Evolutionary conservation across 2,113 vertebrate species (phyloP).

Genomic region (Nycticebus coucang): DNA sequence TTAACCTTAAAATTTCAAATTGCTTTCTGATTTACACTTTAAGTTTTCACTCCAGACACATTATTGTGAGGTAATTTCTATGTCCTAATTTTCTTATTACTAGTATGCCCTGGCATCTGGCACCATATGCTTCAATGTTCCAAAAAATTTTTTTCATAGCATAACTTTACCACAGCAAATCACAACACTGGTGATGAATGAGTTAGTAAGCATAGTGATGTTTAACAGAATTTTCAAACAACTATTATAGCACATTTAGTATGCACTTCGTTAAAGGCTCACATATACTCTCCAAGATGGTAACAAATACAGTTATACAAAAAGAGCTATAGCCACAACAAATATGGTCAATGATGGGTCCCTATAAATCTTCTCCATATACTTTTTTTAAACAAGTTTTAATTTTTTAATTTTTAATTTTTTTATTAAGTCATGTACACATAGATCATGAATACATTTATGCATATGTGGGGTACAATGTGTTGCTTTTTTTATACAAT

Average conservation of each 20-base stretch:
- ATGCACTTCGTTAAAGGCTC: slow-evolving; percentile 12
- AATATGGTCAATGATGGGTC: background rate
- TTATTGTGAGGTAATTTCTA: slow-evolving; percentile 59
- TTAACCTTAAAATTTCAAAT: slow-evolving; percentile 50
- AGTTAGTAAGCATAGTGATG: slow-evolving; percentile 57
- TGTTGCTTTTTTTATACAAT: too few species aligned
- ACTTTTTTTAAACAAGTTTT: too few species aligned
- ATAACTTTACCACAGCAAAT: slow-evolving; percentile 66
- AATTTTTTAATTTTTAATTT: too few species aligned
- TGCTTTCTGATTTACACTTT: slow-evolving; percentile 8
- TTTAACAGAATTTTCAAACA: slow-evolving; percentile 56
- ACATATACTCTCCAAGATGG: background rate
- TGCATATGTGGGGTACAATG: too few species aligned
- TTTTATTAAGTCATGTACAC: too few species aligned
- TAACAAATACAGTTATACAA: background rate
- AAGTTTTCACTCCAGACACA: slow-evolving; percentile 5
- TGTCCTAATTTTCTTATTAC: slow-evolving; percentile 70
- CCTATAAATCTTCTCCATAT: background rate
- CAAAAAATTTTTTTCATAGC: slow-evolving; percentile 43
- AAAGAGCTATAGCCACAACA: slow-evolving; percentile 8
- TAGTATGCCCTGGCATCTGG: slow-evolving; percentile 63
- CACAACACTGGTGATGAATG: slow-evolving; percentile 43
- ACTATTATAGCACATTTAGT: slow-evolving; percentile 48
- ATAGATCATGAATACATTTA: too few species aligned
- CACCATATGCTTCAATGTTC: slow-evolving; percentile 61